Conservation (phyloP, 1,140 invertebrate species). For the Zaprionus taronus region DNA sequence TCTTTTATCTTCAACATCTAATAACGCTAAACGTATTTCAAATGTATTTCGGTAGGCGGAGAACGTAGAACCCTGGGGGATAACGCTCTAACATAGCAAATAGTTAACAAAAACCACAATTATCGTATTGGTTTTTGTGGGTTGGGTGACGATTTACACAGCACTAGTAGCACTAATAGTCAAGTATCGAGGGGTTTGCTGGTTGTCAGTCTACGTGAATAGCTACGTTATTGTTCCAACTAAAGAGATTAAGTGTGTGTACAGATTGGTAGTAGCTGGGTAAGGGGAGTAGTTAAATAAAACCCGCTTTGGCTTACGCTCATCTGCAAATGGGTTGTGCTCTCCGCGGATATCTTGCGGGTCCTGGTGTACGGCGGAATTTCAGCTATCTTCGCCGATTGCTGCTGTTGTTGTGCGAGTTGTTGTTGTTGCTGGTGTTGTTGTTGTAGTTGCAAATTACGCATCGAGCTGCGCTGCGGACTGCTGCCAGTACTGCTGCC, state of each 20-base stretch:
- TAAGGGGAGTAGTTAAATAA: background rate
- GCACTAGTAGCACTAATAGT: background rate
- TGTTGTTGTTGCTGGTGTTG: slow-evolving; percentile 56
- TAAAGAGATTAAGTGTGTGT: slow-evolving; percentile 28
- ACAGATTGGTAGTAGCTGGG: background rate
- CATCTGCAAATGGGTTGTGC: slow-evolving; percentile 75
- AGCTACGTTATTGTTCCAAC: background rate
- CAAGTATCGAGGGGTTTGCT: slow-evolving; percentile 10
- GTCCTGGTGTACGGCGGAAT: slow-evolving; percentile 86
- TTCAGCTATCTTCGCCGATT: slow-evolving; percentile 84
- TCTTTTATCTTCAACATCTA: background rate
- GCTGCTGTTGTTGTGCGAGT: slow-evolving; percentile 37
- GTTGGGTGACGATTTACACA: background rate
- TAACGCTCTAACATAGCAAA: background rate
- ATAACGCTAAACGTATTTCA: background rate
- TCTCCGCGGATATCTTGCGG: slow-evolving; percentile 85
- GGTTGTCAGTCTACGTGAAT: background rate
- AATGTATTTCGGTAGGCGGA: background rate
- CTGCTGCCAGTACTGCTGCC: slow-evolving; percentile 77
- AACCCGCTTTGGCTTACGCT: slow-evolving; percentile 67
- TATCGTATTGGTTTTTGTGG: background rate
- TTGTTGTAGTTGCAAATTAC: slow-evolving; percentile 56
- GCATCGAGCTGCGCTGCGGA: slow-evolving; percentile 64
- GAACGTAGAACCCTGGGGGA: background rate
- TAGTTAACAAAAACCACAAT: background rate